These are phyloP conservation scores for Antigone vipio DNA, from an alignment of 2,113 vertebrate species.

Conservation along the genomic window DNA sequence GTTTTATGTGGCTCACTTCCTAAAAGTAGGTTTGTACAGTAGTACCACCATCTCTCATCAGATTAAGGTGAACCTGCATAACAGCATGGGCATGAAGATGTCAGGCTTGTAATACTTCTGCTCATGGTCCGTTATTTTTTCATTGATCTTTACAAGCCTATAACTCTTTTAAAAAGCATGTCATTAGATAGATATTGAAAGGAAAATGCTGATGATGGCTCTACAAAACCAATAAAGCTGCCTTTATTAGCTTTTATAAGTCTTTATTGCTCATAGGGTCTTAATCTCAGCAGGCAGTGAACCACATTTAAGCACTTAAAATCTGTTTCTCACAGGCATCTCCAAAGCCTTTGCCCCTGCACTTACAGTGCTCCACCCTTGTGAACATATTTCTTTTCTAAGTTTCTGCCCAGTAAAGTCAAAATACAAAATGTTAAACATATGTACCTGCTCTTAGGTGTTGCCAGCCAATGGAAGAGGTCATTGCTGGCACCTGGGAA, in stretches of 20 bases:
- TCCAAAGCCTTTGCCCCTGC: background rate
- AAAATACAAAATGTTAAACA: background rate
- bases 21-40: background rate
- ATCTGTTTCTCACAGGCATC: background rate
- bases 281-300: background rate
- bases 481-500: background rate
- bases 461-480: background rate
- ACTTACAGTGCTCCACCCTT: background rate
- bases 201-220: constrained; percentile 6
- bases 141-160: background rate
- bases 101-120: background rate
- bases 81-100: background rate
- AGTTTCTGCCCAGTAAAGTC: background rate
- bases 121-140: background rate
- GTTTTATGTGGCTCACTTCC: background rate
- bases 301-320: background rate
- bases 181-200: constrained; percentile 14
- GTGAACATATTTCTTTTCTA: background rate
- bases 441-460: background rate
- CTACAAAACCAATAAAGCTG: constrained; percentile 20
- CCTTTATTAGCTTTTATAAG: constrained; percentile 10
- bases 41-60: fast-evolving
- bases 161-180: constrained; percentile 18
- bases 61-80: background rate
- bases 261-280: background rate